These are phyloP conservation scores for Pangasius krempfi DNA, from an alignment of 2,797 vertebrate species.

Conservation along the genomic window DNA sequence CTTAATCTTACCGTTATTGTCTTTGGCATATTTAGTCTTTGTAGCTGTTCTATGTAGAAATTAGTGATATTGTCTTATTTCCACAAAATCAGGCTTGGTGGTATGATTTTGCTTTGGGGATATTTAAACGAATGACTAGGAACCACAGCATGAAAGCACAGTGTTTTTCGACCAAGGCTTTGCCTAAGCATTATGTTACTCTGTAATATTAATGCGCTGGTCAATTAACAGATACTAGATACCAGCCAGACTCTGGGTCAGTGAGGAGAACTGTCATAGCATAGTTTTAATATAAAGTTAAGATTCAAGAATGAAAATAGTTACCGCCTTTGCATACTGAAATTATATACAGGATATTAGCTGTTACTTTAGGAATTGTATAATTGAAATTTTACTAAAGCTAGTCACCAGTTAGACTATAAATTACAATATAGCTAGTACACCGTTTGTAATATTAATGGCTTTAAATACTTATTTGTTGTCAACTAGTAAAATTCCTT, in stretches of 20 bases:
- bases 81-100: background rate
- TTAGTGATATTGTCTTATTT: background rate
- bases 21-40: background rate
- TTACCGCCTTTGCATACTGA: background rate
- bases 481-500: background rate
- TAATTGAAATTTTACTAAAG: background rate
- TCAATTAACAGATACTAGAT: constrained; percentile 73
- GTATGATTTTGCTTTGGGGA: background rate
- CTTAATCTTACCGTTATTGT: constrained; percentile 8
- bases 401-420: background rate
- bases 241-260: constrained; percentile 68
- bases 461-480: background rate
- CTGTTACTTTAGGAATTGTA: background rate
- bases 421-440: background rate
- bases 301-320: background rate
- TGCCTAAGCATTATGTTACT: constrained; percentile 69
- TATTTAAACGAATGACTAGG: constrained; percentile 17
- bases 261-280: constrained; percentile 49
- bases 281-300: background rate
- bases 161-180: constrained; percentile 54
- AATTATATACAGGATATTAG: background rate
- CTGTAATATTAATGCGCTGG: constrained; percentile 76
- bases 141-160: constrained; percentile 24
- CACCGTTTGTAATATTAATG: constrained; percentile 8
- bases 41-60: background rate